These are phyloP conservation scores for Dysidea cf. avara DNA, from an alignment of 37 sponge, comb jelly and placozoan genomes.

Conservation along the genomic window DNA sequence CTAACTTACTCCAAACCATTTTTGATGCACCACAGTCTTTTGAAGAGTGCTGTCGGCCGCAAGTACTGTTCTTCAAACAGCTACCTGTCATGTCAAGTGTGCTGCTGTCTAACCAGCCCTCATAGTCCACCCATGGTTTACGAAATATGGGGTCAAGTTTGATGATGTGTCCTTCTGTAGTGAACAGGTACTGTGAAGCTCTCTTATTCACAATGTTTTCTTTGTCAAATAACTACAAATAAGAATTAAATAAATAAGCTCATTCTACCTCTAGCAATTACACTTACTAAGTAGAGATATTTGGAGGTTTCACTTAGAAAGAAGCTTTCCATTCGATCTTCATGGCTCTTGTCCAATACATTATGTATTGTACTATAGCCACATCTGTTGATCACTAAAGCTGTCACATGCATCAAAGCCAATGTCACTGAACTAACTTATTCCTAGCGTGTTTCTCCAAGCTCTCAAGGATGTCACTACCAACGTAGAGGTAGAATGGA, in stretches of 20 bases:
- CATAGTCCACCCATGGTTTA: constrained; percentile 14
- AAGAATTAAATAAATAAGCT: background rate
- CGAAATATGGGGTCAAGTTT: constrained; percentile 35
- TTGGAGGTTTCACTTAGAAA: constrained; percentile 98
- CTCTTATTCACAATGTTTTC: constrained; percentile 82
- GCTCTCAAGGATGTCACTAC: constrained; percentile 83
- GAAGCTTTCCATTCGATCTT: constrained; percentile 99
- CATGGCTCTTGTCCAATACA: constrained; percentile 84
- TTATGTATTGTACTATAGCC: constrained; percentile 96
- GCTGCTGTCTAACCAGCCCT: background rate
- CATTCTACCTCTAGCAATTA: background rate
- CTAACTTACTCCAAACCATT: too few relatives aligned
- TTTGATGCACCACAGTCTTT: too few relatives aligned
- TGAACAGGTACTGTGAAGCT: constrained; percentile 76
- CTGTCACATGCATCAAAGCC: too few relatives aligned
- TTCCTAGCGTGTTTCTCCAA: constrained; percentile 70
- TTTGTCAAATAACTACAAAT: constrained; percentile 82
- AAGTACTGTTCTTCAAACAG: background rate
- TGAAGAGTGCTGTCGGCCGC: too few relatives aligned
- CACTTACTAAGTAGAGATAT: constrained; percentile 87
- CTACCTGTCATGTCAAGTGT: background rate
- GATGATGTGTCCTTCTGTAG: constrained; percentile 94
- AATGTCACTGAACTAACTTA: constrained; percentile 34
- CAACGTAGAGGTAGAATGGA: constrained; percentile 96
- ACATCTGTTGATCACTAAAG: constrained; percentile 55